A percentile compares a stretch with the other conserved stretches of the same genome.
These are phyloP conservation scores for Drosophila barbarae DNA, from an alignment of 2,888 invertebrate genomes.

Conservation along the genomic window DNA sequence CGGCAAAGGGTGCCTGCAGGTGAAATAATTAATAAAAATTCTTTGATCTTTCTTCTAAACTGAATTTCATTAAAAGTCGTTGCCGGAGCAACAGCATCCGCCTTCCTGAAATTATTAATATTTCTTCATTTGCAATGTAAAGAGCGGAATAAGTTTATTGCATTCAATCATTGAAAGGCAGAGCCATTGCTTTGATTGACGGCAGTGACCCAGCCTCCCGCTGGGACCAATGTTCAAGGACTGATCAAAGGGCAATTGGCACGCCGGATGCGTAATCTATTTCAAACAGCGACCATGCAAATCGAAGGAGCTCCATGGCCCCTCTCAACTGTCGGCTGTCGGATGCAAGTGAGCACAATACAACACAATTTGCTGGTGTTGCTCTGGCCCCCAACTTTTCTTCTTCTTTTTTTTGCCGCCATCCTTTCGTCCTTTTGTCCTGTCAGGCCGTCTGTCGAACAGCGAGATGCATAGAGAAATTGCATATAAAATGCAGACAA, in stretches of 20 bases:
- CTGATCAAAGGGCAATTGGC: conserved; percentile 58
- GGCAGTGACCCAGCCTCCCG: conserved; percentile 38
- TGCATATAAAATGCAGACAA: conserved; percentile 70
- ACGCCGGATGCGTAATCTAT: conserved; percentile 71
- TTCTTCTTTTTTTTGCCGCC: not conserved
- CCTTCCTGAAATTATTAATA: conserved; percentile 39
- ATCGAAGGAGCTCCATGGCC: conserved; percentile 52
- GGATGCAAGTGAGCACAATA: conserved; percentile 54
- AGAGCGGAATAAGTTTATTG: conserved; percentile 35
- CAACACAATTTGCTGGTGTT: conserved; percentile 69
- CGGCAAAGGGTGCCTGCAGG: conserved; percentile 4
- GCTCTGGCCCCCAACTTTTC: conserved; percentile 21
- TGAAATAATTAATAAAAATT: conserved; percentile 5
- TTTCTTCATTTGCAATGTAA: conserved; percentile 35
- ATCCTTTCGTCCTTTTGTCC: conserved; percentile 22
- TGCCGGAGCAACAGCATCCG: conserved; percentile 21
- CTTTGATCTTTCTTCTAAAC: not conserved
- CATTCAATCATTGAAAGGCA: conserved; percentile 49
- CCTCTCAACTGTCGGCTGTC: conserved; percentile 55
- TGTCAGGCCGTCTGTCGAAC: conserved; percentile 55
- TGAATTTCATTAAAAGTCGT: conserved; percentile 13
- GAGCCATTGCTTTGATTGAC: conserved; percentile 59
- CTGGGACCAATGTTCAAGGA: conserved; percentile 48
- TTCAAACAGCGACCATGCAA: conserved; percentile 61
- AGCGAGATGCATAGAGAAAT: conserved; percentile 52